Evolutionary conservation across 1,140 invertebrate species (phyloP).

Genomic region (Trichomalopsis sarcophagae): DNA sequence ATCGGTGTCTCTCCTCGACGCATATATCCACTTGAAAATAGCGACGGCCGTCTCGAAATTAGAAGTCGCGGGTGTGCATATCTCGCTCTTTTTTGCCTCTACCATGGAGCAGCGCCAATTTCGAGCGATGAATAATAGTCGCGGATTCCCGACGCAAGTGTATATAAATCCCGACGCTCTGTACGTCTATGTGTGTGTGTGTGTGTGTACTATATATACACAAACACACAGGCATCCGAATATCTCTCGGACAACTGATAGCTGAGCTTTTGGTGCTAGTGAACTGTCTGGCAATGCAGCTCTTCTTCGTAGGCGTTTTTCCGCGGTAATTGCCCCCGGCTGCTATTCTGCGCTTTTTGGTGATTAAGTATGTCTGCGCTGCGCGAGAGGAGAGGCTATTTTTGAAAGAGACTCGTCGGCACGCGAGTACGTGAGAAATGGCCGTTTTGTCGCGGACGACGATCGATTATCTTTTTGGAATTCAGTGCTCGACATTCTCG

Average conservation of each 20-base stretch:
- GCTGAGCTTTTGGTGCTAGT: background rate
- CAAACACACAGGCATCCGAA: background rate
- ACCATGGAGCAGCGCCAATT: conserved; percentile 37
- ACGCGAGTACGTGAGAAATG: too few relatives aligned
- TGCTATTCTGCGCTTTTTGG: background rate
- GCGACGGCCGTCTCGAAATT: conserved; percentile 22
- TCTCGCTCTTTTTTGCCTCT: conserved; percentile 8
- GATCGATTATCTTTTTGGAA: too few relatives aligned
- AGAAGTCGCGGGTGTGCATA: conserved; percentile 16
- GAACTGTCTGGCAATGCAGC: background rate
- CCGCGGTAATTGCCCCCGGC: background rate
- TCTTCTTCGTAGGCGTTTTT: background rate
- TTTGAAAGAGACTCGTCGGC: background rate
- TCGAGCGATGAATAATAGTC: conserved; percentile 9
- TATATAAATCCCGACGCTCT: background rate
- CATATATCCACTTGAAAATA: conserved; percentile 14
- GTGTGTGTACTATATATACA: background rate
- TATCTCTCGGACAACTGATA: background rate
- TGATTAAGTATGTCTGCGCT: background rate
- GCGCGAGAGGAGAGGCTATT: background rate
- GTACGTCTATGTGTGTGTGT: background rate
- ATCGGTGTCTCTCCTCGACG: background rate
- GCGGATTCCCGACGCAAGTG: background rate
- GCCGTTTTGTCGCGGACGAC: too few relatives aligned
- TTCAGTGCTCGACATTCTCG: too few relatives aligned